A percentile compares a stretch with the other conserved stretches of the same genome.
These are phyloP conservation scores for Pangasius macronema DNA, from an alignment of 2,797 vertebrate genomes.

Conservation along the genomic window DNA sequence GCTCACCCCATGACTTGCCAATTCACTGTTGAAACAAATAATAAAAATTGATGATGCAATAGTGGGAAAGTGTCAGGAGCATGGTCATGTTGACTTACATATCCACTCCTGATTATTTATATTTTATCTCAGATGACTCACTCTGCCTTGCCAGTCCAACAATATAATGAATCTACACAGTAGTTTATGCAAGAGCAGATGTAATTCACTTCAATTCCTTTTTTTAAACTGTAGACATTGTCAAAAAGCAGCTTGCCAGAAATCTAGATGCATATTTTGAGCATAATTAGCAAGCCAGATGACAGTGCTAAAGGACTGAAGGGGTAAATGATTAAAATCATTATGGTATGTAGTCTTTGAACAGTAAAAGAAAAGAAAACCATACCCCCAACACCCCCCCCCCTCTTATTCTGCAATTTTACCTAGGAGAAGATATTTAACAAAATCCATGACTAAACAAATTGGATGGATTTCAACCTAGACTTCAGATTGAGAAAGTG, in stretches of 20 bases:
- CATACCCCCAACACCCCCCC: not conserved
- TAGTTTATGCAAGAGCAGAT: not conserved
- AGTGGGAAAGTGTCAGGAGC: constrained; percentile 43
- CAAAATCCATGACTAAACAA: not conserved
- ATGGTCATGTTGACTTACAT: constrained; percentile 39
- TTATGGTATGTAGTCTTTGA: not conserved
- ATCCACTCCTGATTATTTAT: constrained; percentile 34
- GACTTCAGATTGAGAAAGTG: not conserved
- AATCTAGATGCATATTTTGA: not conserved
- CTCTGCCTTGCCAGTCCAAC: not conserved
- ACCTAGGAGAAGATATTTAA: not conserved
- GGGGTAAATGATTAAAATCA: not conserved
- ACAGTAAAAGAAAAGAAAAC: not conserved
- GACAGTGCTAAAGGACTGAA: not conserved
- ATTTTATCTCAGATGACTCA: constrained; percentile 12
- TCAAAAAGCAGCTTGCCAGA: not conserved
- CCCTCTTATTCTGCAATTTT: not conserved
- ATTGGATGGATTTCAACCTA: not conserved
- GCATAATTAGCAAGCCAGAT: not conserved
- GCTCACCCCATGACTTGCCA: constrained; percentile 32
- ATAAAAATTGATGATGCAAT: constrained; percentile 57
- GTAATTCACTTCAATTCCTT: not conserved
- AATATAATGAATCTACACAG: constrained; percentile 23
- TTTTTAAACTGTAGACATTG: not conserved
- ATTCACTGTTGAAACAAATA: constrained; percentile 28